A percentile compares a stretch with the other conserved stretches of the same genome.
These are phyloP conservation scores for Globia sparganii DNA, from an alignment of 2,888 invertebrate genomes.

Conservation along the genomic window DNA sequence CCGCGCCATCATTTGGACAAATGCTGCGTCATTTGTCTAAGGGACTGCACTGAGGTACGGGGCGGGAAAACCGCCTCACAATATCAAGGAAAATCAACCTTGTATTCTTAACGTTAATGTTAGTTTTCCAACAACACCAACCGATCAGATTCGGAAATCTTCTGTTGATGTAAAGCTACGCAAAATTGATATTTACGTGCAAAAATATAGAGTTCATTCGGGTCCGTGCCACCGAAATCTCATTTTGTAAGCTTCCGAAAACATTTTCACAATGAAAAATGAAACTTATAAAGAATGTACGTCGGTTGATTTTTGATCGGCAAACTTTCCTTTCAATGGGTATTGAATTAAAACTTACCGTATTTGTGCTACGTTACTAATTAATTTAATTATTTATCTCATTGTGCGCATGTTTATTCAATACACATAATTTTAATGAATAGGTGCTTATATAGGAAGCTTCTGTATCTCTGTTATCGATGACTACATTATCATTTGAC, in stretches of 20 bases:
- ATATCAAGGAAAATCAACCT: constrained; percentile 73
- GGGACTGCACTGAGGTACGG: constrained; percentile 81
- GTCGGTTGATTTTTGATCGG: constrained; percentile 82
- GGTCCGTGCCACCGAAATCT: constrained; percentile 75
- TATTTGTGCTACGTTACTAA: constrained; percentile 88
- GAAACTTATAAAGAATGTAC: constrained; percentile 79
- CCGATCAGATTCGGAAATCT: constrained; percentile 86
- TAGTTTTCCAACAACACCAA: constrained; percentile 72
- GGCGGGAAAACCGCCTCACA: constrained; percentile 71
- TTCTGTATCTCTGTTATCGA: constrained; percentile 56
- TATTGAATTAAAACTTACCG: constrained; percentile 89
- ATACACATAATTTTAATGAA: constrained; percentile 80
- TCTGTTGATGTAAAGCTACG: constrained; percentile 76
- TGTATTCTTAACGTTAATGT: constrained; percentile 68
- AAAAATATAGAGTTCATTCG: constrained; percentile 77
- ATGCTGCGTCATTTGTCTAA: constrained; percentile 90
- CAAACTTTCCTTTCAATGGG: constrained; percentile 80
- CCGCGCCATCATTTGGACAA: constrained; percentile 91
- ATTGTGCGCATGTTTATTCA: constrained; percentile 85
- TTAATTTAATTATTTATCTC: constrained; percentile 88
- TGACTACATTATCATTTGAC: constrained; percentile 13
- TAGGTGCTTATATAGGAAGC: constrained; percentile 57
- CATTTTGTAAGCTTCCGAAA: constrained; percentile 88
- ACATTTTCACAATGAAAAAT: constrained; percentile 84
- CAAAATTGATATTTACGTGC: constrained; percentile 77